phyloP scores from a whole-genome alignment of 2,888 invertebrate species.

The Catocala fraxini region DNA sequence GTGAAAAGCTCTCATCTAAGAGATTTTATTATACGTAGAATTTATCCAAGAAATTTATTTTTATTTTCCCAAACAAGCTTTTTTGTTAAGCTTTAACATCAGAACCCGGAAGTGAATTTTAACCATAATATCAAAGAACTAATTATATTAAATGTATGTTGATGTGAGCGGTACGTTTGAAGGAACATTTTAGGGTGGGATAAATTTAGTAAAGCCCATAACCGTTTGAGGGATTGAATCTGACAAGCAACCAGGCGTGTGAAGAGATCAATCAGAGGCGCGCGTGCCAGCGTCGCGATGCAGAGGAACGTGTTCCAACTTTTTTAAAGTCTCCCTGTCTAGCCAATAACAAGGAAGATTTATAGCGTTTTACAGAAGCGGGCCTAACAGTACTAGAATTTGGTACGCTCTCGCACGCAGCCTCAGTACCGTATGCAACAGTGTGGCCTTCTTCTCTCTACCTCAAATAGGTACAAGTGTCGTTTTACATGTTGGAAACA shows the following conservation, averaged over 20 bases:
- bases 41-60: not conserved
- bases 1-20: not conserved
- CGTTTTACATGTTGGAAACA: conserved; percentile 3
- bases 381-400: conserved; percentile 42
- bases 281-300: conserved; percentile 11
- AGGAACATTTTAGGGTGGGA: conserved; percentile 40
- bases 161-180: conserved; percentile 15
- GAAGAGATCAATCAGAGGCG: conserved; percentile 41
- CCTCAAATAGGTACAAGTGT: conserved; percentile 10
- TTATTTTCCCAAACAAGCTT: not conserved
- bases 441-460: conserved; percentile 23
- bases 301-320: conserved; percentile 17
- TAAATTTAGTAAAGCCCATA: conserved; percentile 59
- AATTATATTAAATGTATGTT: conserved; percentile 24
- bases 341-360: conserved; percentile 18
- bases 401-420: conserved; percentile 31
- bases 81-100: not conserved
- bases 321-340: conserved; percentile 17
- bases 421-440: conserved; percentile 27
- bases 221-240: conserved; percentile 61
- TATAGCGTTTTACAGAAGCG: conserved; percentile 30
- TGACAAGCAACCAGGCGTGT: conserved; percentile 49
- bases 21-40: conserved; percentile 6
- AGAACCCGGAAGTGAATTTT: conserved; percentile 4
- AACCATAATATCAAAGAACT: conserved; percentile 4